phyloP scores from a whole-genome alignment of 2,113 vertebrate species.

The Alligator sinensis region DNA sequence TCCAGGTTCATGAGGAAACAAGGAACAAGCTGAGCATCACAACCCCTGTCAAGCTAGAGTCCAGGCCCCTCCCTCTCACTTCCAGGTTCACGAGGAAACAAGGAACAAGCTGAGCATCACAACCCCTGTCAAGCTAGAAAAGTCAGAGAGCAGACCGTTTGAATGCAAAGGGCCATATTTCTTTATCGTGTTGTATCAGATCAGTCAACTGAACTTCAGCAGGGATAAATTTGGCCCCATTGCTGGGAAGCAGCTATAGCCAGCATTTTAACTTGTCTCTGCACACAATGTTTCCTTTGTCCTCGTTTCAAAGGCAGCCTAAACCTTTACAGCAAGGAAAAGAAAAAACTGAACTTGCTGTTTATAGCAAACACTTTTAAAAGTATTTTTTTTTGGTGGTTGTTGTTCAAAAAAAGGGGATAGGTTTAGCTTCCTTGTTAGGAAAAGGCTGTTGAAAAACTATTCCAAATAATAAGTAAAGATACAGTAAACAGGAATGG shows the following conservation, averaged over 20 bases:
- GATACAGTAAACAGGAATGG: background rate
- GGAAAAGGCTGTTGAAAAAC: conserved; percentile 44
- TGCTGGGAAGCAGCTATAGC: background rate
- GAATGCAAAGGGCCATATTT: fast-evolving
- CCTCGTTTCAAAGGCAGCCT: conserved; percentile 39
- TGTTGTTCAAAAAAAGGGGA: background rate
- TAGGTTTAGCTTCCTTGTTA: conserved; percentile 11
- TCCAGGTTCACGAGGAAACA: background rate
- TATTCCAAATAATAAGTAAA: background rate
- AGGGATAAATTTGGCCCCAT: background rate
- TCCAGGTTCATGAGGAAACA: background rate
- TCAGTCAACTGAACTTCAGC: background rate
- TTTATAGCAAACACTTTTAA: conserved; percentile 62
- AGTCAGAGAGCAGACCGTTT: background rate
- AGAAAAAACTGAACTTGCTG: conserved; percentile 60
- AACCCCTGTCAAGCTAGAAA: background rate
- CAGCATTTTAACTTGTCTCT: conserved; percentile 8
- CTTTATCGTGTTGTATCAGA: background rate
- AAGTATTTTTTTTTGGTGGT: background rate
- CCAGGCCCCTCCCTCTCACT: background rate
- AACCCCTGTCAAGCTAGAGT: too few species aligned
- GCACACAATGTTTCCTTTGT: conserved; percentile 9
- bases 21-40: background rate
- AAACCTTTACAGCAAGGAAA: conserved; percentile 18
- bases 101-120: background rate